Evolutionary conservation across 2,797 vertebrate genomes (phyloP), one percentile per base, ranked within the genome.

Genomic region (Pempheris klunzingeri): DNA sequence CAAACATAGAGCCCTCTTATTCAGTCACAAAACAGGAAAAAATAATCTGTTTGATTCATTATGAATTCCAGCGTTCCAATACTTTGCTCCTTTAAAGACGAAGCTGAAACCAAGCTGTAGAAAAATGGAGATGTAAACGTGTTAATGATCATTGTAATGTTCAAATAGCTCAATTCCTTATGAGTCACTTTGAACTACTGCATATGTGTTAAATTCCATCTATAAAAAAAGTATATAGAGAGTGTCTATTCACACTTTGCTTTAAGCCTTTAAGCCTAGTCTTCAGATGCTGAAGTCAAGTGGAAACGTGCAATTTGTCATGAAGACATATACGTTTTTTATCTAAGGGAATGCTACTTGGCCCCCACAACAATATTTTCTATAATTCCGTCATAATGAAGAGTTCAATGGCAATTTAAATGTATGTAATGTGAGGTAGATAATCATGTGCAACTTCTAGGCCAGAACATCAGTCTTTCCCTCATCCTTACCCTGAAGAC

Each of bases 11-110:
- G 4, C 14, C 24, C n/a, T 59, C 50, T 46, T 36, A n/a, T 58
- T 53, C 13, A 66, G 41, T 4, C 8, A 24, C 12, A 62, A 38
- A 62, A 59, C n/a, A n/a, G n/a, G n/a, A n/a, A 32, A 66, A 36
- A n/a, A 49, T 9, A 4, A 64, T 62, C 44, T 22, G 61, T 68
- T 52, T 61, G 38, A 83, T 73, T 80, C 39, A 71, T 83, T 22
- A 53, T 50, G 20, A 71, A 62, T n/a, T n/a, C 26, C n/a, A 63
- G 20, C 22, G 17, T 71, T 78, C n/a, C 20, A 77, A 73, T 74
- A 78, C 20, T 71, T 70, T 54, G n/a, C 38, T 64, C 46, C 39
- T 46, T 62, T 26, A 71, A 70, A 66, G 24, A 69, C 75, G 43
- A 49, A 36, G 12, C 63, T 36, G 22, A 82, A 63, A 83, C 52